Percentiles rank a stretch among this genome's conserved stretches.
Conservation (phyloP, 2,888 invertebrate species). For the Noctua janthina region DNA sequence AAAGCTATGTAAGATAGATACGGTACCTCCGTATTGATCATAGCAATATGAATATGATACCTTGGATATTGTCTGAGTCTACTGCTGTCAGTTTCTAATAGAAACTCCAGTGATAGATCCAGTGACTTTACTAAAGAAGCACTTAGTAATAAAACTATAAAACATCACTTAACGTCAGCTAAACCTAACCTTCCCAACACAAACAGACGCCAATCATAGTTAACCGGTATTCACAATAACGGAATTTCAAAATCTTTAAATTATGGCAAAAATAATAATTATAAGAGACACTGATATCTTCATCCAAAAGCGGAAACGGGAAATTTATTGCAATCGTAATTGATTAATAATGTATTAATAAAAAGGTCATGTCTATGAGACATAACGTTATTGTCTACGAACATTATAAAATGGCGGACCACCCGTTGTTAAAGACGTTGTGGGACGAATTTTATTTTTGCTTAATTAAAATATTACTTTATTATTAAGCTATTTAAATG, state of each 20-base stretch:
- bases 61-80: no score
- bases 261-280: constrained; percentile 24
- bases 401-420: constrained; percentile 48
- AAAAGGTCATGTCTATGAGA: constrained; percentile 52
- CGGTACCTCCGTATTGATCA: no score
- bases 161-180: not conserved
- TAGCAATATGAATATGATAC: no score
- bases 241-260: not conserved
- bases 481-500: constrained; percentile 53
- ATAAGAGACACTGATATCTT: constrained; percentile 49
- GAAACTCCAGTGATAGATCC: no score
- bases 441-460: constrained; percentile 59
- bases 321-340: constrained; percentile 63
- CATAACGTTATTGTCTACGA: constrained; percentile 3
- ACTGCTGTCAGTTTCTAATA: no score
- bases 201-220: not conserved
- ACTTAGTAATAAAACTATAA: not conserved
- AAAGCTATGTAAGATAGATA: not conserved
- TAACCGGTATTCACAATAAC: constrained; percentile 32
- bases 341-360: constrained; percentile 63
- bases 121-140: no score
- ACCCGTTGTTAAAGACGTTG: constrained; percentile 55
- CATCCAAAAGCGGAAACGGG: constrained; percentile 49
- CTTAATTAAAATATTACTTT: constrained; percentile 65
- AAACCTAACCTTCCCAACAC: not conserved